Evolutionary conservation across 1,140 invertebrate genomes (phyloP), one percentile per base, ranked within the genome.

Genomic region (Halesus radiatus): DNA sequence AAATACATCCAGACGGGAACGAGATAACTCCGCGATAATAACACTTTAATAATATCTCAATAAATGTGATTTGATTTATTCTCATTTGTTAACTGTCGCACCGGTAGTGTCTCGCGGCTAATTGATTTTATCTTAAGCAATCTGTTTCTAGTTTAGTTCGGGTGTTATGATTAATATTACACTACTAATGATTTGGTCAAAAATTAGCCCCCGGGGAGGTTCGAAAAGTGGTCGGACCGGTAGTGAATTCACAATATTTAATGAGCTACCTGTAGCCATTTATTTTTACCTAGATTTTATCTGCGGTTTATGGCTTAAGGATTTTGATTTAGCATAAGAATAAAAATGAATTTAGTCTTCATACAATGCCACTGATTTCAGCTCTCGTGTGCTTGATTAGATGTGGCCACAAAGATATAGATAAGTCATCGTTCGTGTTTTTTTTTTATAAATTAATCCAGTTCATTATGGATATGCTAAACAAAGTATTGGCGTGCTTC

Each of bases 101-200:
- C 50, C 76, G 76, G 32, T 32, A 22, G 76, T 70, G 45, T 72
- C 80, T 70, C 66, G 29, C 18, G 80, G 80, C 80, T 56, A 77
- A 81, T 77, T 72, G 80, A 77, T 76, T 68, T 74, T 75, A 80
- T 80, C 70, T 54, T 56, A 74, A 54, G 73, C 79, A 80, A 80
- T 80, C 79, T 76, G 79, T 53, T 58, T 37, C 54, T 70, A 8
- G 56, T 64, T 77, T 64, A 15, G 64, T 70, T 64, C 80, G 64
- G 75, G 76, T 81, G 80, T 81, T 81, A 81, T 81, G 80, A 81
- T 81, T 81, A 81, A 81, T 81, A 75, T 66, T 75, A 56, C 50
- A 58, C 52, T 58, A 74, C 45, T 64, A 60, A 60, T 78, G 76
- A 54, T 80, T 64, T 56, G 79, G 29, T 70, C 80, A 74, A 78